Base-by-base conservation (phyloP, 1,140 invertebrate genomes). In the Atta texana region DNA sequence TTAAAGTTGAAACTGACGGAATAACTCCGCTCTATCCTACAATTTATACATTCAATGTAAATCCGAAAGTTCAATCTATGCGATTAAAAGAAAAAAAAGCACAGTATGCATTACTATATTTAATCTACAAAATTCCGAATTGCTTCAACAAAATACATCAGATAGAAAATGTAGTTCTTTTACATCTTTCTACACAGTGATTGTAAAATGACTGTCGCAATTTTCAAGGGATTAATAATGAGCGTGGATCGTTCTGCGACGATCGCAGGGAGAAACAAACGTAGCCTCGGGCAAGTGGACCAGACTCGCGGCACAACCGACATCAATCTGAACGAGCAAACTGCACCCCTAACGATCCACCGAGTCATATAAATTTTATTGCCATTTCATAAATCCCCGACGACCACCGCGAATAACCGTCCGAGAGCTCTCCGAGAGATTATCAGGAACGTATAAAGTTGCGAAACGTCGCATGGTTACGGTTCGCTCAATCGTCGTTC, bases 321-420 rank as follows among this genome's bases (percentile, higher is more conserved):
- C 90, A 92, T 92, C 89, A 92, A 93, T 92, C 91, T 92, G 89
- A 90, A 90, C 88, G 89, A 91, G 91, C 91, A 88, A 89, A 55
- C 78, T 86, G 88, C 91, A 63, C 88, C 92, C 92, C 91, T 94
- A 93, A 93, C 90, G 91, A 91, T 89, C 90, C 90, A 93, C 85
- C 87, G 89, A 93, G 91, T 94, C 93, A 90, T 94, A 92, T 92
- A 93, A 94, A 93, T 93, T 94, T 94, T 93, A 94, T 94, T 91
- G 89, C 90, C 90, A 90, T 93, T 91, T 93, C 91, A 93, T 93
- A 92, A 92, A 93, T 94, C 92, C 8, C 91, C 85, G 80, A 76
- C 85, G 66, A 90, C 87, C 87, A 75, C 59, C 86, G 87, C 74
- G 88, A 93, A 93, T 92, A 93, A 93, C 92, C 90, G 86, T 90